Conservation (phyloP, 2,888 invertebrate species). For the Drosophila helvetica region DNA sequence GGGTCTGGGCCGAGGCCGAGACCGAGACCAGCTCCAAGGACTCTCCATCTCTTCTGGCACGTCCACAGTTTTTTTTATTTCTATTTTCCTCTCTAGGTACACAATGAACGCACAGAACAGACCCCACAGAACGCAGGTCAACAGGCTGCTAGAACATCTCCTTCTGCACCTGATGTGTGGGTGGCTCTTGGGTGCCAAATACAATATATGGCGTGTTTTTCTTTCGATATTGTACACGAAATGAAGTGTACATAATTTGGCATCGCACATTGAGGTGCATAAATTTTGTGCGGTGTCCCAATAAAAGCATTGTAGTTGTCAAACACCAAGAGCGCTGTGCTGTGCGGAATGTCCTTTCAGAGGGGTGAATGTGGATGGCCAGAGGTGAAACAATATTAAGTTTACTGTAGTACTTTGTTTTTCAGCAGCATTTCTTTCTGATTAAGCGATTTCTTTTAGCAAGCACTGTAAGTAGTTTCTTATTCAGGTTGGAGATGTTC, state of each 20-base stretch:
- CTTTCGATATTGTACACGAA: slow-evolving; percentile 54
- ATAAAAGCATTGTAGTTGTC: slow-evolving; percentile 74
- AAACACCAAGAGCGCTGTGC: slow-evolving; percentile 55
- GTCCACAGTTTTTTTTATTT: slow-evolving; percentile 49
- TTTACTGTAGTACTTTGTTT: not conserved
- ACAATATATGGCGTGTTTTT: slow-evolving; percentile 58
- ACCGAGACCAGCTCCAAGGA: not conserved
- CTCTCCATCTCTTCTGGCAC: slow-evolving; percentile 51
- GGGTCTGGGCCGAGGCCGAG: slow-evolving; percentile 9
- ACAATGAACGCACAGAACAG: slow-evolving; percentile 66
- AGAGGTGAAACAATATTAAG: slow-evolving; percentile 10
- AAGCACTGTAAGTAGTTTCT: not conserved
- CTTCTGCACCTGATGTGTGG: slow-evolving; percentile 48
- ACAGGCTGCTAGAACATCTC: slow-evolving; percentile 14
- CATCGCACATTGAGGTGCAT: slow-evolving; percentile 63
- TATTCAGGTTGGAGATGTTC: not conserved
- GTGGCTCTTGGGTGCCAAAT: slow-evolving; percentile 21
- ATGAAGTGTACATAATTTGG: slow-evolving; percentile 75
- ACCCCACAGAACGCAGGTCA: slow-evolving; percentile 33
- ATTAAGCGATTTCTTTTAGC: not conserved
- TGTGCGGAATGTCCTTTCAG: slow-evolving; percentile 31
- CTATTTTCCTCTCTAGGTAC: slow-evolving; percentile 49
- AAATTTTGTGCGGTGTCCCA: slow-evolving; percentile 60
- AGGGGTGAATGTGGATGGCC: slow-evolving; percentile 30
- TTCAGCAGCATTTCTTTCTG: not conserved